Conservation (phyloP, 1,140 invertebrate genomes). For the Pomacea maculata region DNA sequence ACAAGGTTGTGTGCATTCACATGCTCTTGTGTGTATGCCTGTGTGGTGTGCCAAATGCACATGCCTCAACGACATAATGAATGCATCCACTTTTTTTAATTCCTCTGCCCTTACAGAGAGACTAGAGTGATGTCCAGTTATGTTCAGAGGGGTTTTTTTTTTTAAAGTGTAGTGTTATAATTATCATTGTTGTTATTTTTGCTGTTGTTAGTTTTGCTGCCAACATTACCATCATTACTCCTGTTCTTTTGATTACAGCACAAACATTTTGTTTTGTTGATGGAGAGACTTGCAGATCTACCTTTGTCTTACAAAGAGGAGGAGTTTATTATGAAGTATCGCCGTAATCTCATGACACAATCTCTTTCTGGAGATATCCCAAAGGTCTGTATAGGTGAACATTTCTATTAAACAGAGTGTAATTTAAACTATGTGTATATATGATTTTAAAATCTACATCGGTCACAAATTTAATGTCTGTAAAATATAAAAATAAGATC, state of each 20-base stretch:
- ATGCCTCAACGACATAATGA: too few species aligned
- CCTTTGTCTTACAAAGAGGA: slow-evolving; percentile 73
- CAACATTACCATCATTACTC: neutral
- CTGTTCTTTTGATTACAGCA: slow-evolving; percentile 34
- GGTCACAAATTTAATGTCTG: neutral
- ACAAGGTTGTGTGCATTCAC: neutral
- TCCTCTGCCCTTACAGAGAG: too few species aligned
- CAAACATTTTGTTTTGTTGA: slow-evolving; percentile 75
- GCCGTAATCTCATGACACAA: slow-evolving; percentile 70
- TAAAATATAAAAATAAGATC: neutral
- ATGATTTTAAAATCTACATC: neutral
- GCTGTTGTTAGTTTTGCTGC: too few species aligned
- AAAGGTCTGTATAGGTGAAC: slow-evolving; percentile 38
- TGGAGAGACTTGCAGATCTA: slow-evolving; percentile 77
- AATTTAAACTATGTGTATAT: neutral
- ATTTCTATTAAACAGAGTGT: neutral
- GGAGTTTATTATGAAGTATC: slow-evolving; percentile 78
- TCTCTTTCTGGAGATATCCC: slow-evolving; percentile 65
- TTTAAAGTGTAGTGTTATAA: too few species aligned
- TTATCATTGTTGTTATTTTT: too few species aligned
- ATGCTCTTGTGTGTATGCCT: too few species aligned
- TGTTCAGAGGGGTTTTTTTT: too few species aligned
- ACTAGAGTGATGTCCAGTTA: too few species aligned
- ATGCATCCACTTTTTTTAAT: too few species aligned
- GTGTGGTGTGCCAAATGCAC: too few species aligned